Evolutionary conservation across 2,113 vertebrate species (phyloP), one percentile per base, ranked within the genome.

Genomic region (Rhabdomys dilectus): DNA sequence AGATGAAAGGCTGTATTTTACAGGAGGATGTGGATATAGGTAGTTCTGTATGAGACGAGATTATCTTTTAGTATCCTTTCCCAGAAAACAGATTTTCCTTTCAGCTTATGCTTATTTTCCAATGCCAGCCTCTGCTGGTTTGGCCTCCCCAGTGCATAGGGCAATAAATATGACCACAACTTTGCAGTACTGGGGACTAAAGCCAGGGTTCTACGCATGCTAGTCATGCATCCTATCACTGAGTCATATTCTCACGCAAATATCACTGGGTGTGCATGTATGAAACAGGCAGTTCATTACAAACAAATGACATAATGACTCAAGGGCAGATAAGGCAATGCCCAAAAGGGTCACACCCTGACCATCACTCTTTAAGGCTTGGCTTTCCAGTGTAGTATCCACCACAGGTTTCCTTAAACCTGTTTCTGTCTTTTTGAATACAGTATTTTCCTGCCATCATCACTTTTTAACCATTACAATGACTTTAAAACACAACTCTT

Each of bases 1-100:
- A 93, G 53, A 5, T 82, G 80, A 86, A 77, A 93, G 66, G 58
- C 51, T n/a, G 19, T 10, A 85, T 56, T 42, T 86, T 15, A 70
- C 45, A 51, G 42, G 11, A 22, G 21, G 7, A 24, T 26, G 34
- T 16, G 36, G 13, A 5, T 34, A 62, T 1, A 68, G 21, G 66
- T 62, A 51, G 36, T 7, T 53, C n/a, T 26, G 15, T 78, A 42
- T 0, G 7, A 87, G 51, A 64, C 7, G 22, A 36, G 72, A 75
- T 13, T 85, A 36, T 17, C 64, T 62, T 24, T n/a, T 36, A 26
- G 39, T 12, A 86, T 36, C 24, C 16, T 22, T 82, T 29, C 80
- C 62, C 1, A 0, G 2, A 39, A 15, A 51, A 90, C 24, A 17
- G n/a, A 22, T 22, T 64, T 80, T 84, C 70, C 88, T 21, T 75